phyloP scores from a whole-genome alignment of 2,888 invertebrate genomes.

The Tryphoninae sp. region DNA sequence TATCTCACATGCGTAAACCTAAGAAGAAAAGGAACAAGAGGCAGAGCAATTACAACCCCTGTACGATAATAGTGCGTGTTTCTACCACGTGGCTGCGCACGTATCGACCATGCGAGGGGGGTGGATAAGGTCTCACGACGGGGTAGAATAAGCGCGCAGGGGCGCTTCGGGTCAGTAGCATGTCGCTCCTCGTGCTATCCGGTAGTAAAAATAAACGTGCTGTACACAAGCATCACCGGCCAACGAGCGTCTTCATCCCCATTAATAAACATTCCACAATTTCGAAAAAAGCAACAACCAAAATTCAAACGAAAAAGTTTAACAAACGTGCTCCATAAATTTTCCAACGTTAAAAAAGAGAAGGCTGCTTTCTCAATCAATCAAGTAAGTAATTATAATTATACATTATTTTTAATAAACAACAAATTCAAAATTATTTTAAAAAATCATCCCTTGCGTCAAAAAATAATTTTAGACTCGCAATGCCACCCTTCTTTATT shows the following conservation, averaged over 20 bases:
- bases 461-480: not conserved
- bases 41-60: conserved; percentile 41
- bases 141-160: conserved; percentile 54
- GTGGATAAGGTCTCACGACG: conserved; percentile 46
- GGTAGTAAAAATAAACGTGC: conserved; percentile 33
- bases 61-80: conserved; percentile 69
- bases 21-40: conserved; percentile 17
- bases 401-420: not conserved
- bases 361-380: not conserved
- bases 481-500: too few species aligned
- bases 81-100: conserved; percentile 78
- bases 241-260: conserved; percentile 33
- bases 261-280: conserved; percentile 19
- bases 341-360: not conserved
- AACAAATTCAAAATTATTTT: not conserved
- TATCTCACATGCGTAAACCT: not conserved
- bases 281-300: not conserved
- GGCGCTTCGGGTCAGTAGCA: conserved; percentile 76
- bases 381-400: conserved; percentile 6
- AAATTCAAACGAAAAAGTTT: not conserved
- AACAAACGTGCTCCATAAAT: not conserved
- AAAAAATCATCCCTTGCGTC: not conserved
- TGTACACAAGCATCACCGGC: conserved; percentile 24
- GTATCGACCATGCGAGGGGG: conserved; percentile 74
- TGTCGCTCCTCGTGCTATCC: conserved; percentile 75